Base-by-base conservation (phyloP, 2,888 invertebrate species). In the Apomyelois bistriatella region DNA sequence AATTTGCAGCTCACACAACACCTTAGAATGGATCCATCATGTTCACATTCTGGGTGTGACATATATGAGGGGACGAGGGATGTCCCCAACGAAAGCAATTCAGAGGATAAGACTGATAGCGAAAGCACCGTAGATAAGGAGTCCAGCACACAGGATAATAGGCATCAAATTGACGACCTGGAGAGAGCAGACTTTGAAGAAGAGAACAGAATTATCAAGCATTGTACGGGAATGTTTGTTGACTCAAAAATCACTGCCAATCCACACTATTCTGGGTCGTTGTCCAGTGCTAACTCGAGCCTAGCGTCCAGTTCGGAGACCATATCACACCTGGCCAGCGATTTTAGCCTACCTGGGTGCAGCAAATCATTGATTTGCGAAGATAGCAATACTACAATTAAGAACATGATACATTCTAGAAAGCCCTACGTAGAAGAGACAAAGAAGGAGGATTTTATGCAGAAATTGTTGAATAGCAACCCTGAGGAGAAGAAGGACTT, bases 181-280 rank as follows among this genome's bases (percentile, higher is more conserved):
- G 90, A 90, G 60, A 70, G 89, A 1, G 80, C 85, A 56, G 90
- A 90, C 57, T 90, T 89, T 38, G 88, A 89, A 47, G 90, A 90
- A 58, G 90, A 90, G 59, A 89, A 90, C 59, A 72, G 87, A 41
- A 76, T 90, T 55, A 65, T 88, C 46, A 86, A 87, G 50, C 84
- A 83, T 53, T 87, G 87, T 61, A 79, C 88, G 3, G 79, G 76
- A 42, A 80, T 89, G 70, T 76, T 84, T 41, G 83, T 86, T 2
- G 87, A 88, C 53, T 74, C 74, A 8, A 82, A 88, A 60, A 74
- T 79, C 50, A 62, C 74, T 49, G 62, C 77, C 0, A 58, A 73
- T 5, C 62, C 79, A 12, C 77, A 76, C 46, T 87, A 74, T 54
- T 78, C 85, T 0, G 81, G 80, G 8, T 82, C 73, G 35, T 59